Evolutionary conservation across 1,140 invertebrate genomes (phyloP).

Genomic region (Papilio helenus): DNA sequence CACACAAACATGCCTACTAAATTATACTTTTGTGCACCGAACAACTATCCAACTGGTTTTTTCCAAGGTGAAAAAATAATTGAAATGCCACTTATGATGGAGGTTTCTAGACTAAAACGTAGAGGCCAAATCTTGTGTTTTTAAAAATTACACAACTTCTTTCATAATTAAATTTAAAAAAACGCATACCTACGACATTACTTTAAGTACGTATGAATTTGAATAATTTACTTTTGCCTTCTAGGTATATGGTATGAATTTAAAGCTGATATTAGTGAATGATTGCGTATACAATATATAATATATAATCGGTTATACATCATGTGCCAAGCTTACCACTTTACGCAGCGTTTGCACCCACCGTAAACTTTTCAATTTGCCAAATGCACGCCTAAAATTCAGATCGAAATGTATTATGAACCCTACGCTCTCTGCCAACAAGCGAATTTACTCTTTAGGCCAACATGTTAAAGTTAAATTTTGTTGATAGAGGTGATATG

Average conservation of each 20-base stretch:
- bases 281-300: neutral
- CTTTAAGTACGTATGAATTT: too few species aligned
- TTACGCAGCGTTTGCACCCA: conserved; percentile 42
- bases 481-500: neutral
- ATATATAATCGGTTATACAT: neutral
- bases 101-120: neutral
- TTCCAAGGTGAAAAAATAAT: conserved; percentile 17
- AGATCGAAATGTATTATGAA: conserved; percentile 49
- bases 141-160: too few species aligned
- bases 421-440: neutral
- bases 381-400: conserved; percentile 62
- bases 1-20: neutral
- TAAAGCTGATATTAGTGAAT: neutral
- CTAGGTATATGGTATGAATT: neutral
- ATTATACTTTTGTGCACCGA: conserved; percentile 25
- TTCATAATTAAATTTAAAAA: too few species aligned
- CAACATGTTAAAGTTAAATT: conserved; percentile 3
- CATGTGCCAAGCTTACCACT: neutral
- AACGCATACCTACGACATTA: too few species aligned
- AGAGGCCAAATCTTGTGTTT: neutral
- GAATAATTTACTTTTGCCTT: neutral
- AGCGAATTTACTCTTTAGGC: conserved; percentile 22
- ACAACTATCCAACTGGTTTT: conserved; percentile 10
- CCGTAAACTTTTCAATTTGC: conserved; percentile 59
- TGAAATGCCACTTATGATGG: neutral